Evolutionary conservation across 2,888 invertebrate species (phyloP), one percentile per base, ranked within the genome.

Genomic region (Mesoligia furuncula): DNA sequence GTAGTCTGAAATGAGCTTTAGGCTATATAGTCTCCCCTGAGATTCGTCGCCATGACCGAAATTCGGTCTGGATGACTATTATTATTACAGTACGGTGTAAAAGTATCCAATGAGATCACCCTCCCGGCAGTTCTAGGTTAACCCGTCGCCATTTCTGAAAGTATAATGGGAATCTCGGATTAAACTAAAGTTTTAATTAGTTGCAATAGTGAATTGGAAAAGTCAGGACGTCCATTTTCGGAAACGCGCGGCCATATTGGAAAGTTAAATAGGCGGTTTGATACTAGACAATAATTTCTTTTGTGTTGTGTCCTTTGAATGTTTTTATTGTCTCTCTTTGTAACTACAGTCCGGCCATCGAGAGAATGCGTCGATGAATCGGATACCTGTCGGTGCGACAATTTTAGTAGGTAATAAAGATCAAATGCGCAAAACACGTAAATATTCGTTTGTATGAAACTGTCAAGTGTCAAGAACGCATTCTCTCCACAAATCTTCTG

Each of bases 131-230:
- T 90, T 90, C 90, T 92, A 91, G 92, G 93, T 92, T 93, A 93
- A 91, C 92, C 93, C 91, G 90, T 91, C 91, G 92, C 92, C 92
- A 92, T 95, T 95, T 94, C 94, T 93, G 93, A 94, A 95, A 95
- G 95, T 95, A 95, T 95, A 96, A 96, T 95, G 94, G 93, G 93
- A 94, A 93, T 94, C 94, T 93, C 93, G 94, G 93, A 94, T 95
- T 95, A 93, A 94, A 94, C 93, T 94, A 94, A 95, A 96, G 96
- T 96, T 96, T 95, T 96, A 96, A 96, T 96, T 96, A 96, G 95
- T 96, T 95, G 94, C 94, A 95, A 95, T 95, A 95, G 94, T 94
- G 93, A 93, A 95, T 95, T 92, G 93, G 94, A 93, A 94, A 93
- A 93, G 93, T 92, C 91, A 89, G 89, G 88, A 83, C 87, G 85